Percentiles rank a stretch among this genome's conserved stretches.
phyloP scores from a whole-genome alignment of 2,888 invertebrate species.

The Liopterus haemorrhoidalis region DNA sequence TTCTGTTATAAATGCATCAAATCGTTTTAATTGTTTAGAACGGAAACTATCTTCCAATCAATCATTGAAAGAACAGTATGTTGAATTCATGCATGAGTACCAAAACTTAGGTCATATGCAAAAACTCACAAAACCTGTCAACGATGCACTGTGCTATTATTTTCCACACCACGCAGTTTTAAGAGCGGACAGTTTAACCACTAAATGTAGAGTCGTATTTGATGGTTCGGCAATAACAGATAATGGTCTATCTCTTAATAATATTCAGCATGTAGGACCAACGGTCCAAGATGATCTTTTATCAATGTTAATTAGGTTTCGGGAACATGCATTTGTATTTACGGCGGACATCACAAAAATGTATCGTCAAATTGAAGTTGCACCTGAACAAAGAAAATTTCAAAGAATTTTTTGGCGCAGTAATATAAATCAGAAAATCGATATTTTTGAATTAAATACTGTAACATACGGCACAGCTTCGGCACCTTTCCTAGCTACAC shows the following conservation, averaged over 20 bases:
- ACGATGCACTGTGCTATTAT: slow-evolving; percentile 9
- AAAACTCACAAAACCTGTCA: slow-evolving; percentile 1
- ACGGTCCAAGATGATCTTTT: slow-evolving; percentile 13
- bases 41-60: slow-evolving; percentile 3
- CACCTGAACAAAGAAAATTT: background rate
- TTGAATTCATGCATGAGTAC: slow-evolving; percentile 9
- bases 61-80: slow-evolving; percentile 8
- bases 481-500: slow-evolving; percentile 5
- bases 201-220: slow-evolving; percentile 10
- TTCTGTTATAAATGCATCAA: slow-evolving; percentile 4
- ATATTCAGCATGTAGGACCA: slow-evolving; percentile 6
- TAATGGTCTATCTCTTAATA: slow-evolving; percentile 7
- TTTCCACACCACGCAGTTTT: slow-evolving; percentile 12
- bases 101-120: slow-evolving; percentile 11
- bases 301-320: slow-evolving; percentile 5
- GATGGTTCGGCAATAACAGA: slow-evolving; percentile 5
- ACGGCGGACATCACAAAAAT: slow-evolving; percentile 1
- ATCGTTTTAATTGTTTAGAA: slow-evolving; percentile 8
- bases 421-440: background rate
- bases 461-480: background rate
- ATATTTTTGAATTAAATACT: background rate
- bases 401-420: slow-evolving; percentile 5
- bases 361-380: slow-evolving; percentile 5
- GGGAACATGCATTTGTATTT: background rate
- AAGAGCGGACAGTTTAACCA: slow-evolving; percentile 11